Conservation (phyloP, 2,113 vertebrate genomes). For the Labeo rohita region DNA sequence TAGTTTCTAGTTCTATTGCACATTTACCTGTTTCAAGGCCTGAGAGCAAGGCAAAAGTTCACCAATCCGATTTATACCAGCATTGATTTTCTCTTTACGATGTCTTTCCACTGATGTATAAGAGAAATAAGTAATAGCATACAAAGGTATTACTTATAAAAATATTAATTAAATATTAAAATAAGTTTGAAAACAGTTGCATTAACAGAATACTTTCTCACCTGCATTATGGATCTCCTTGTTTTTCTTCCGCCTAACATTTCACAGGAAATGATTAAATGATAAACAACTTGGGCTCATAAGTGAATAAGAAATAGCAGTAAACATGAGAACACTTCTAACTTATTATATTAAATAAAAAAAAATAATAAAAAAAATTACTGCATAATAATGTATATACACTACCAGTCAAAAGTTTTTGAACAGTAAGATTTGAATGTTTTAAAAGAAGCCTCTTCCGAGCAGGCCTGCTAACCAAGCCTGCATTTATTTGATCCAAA, state of each 20-base stretch:
- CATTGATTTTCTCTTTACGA: constrained; percentile 98
- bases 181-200: background rate
- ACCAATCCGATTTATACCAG: constrained; percentile 96
- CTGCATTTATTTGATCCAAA: too few species aligned
- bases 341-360: too few species aligned
- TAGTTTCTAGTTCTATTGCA: background rate
- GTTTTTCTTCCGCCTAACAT: constrained; percentile 93
- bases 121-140: background rate
- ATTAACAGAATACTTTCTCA: constrained; percentile 59
- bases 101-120: constrained; percentile 89
- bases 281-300: background rate
- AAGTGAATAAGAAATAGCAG: background rate
- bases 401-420: too few species aligned
- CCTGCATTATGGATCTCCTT: constrained; percentile 98
- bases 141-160: background rate
- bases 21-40: constrained; percentile 91
- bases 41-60: constrained; percentile 96
- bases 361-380: too few species aligned
- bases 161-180: background rate
- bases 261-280: constrained; percentile 25
- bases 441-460: too few species aligned
- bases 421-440: too few species aligned
- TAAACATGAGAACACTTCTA: background rate
- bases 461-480: too few species aligned
- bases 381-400: too few species aligned